Evolutionary conservation across 2,888 invertebrate species (phyloP).

Genomic region (Rhagophthalmus giganteus): DNA sequence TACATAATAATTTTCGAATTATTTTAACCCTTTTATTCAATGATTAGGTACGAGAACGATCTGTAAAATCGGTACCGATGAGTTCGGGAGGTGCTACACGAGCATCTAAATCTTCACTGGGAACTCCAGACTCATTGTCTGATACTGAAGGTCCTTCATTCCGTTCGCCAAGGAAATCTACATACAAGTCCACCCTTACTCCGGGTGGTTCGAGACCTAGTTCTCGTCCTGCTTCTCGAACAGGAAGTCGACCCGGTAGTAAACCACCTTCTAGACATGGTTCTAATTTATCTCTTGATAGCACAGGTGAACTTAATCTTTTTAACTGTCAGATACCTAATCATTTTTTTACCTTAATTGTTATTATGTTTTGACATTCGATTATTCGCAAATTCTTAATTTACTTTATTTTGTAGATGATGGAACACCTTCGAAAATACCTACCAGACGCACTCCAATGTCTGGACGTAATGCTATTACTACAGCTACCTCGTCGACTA

Average conservation of each 20-base stretch:
- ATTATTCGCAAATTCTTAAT: background rate
- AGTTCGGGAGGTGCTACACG: constrained; percentile 79
- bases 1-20: too few relatives aligned
- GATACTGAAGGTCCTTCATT: constrained; percentile 80
- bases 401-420: constrained; percentile 61
- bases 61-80: constrained; percentile 84
- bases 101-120: constrained; percentile 75
- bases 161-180: constrained; percentile 68
- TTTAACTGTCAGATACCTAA: too few relatives aligned
- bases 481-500: constrained; percentile 59
- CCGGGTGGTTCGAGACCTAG: constrained; percentile 75
- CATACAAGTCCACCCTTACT: constrained; percentile 70
- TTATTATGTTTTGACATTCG: too few relatives aligned
- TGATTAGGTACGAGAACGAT: constrained; percentile 86
- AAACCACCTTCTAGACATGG: constrained; percentile 93
- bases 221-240: constrained; percentile 81
- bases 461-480: constrained; percentile 52
- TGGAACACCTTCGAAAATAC: constrained; percentile 81
- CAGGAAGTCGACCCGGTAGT: constrained; percentile 83
- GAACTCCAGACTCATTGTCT: constrained; percentile 86
- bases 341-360: too few relatives aligned
- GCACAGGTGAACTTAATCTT: constrained; percentile 66
- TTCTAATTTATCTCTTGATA: constrained; percentile 87
- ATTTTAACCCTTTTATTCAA: too few relatives aligned
- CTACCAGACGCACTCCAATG: constrained; percentile 68